A percentile compares a stretch with the other conserved stretches of the same genome.
These are phyloP conservation scores for Campylorhamphus procurvoides DNA, from an alignment of 2,113 vertebrate genomes.

Conservation along the genomic window DNA sequence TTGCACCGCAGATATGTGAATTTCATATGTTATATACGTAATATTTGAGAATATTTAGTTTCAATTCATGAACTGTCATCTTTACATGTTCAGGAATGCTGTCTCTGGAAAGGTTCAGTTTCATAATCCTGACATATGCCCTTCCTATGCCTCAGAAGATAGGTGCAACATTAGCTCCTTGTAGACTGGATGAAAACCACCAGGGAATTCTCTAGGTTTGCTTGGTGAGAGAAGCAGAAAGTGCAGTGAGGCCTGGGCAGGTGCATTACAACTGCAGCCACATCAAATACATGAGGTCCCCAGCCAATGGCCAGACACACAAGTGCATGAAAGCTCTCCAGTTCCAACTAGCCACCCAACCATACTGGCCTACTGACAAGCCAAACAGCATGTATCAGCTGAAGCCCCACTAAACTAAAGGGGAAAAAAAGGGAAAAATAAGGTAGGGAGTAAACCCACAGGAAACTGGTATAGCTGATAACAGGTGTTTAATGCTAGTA, in stretches of 20 bases:
- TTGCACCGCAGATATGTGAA: neutral
- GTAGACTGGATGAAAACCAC: neutral
- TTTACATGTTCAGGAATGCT: neutral
- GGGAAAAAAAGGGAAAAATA: neutral
- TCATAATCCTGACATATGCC: neutral
- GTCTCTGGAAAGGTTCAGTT: neutral
- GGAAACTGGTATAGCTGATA: neutral
- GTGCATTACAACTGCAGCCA: neutral
- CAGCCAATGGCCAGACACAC: neutral
- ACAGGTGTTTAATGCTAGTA: neutral
- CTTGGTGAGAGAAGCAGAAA: neutral
- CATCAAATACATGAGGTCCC: neutral
- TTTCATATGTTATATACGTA: neutral
- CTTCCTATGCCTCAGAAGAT: neutral
- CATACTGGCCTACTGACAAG: neutral
- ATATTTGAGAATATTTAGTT: neutral
- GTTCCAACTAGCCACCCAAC: neutral
- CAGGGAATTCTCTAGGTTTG: neutral
- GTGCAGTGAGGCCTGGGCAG: neutral
- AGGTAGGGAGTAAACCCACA: neutral
- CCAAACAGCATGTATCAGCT: neutral
- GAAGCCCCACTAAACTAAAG: neutral
- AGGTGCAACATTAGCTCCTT: neutral
- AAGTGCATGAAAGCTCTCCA: neutral
- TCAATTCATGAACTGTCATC: neutral